Conservation (phyloP, 2,797 vertebrate genomes). For the Pseudochirops corinnae region DNA sequence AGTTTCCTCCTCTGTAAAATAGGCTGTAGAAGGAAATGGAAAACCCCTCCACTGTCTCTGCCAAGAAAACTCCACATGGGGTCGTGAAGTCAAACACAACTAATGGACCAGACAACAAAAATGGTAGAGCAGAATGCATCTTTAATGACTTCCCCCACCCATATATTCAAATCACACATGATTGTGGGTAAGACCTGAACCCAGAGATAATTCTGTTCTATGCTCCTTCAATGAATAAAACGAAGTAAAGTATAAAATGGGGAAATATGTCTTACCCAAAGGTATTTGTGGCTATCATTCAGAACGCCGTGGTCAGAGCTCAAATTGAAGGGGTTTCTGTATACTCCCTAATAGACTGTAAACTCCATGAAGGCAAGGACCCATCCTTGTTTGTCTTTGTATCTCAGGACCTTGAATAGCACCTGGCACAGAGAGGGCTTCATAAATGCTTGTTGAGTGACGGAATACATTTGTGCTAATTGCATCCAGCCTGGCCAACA, state of each 20-base stretch:
- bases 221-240: background rate
- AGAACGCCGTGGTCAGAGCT: background rate
- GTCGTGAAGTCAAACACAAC: background rate
- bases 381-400: background rate
- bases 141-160: background rate
- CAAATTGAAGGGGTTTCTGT: background rate
- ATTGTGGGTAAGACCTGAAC: background rate
- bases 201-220: background rate
- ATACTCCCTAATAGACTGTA: background rate
- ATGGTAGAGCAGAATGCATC: background rate
- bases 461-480: background rate
- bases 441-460: background rate
- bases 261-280: background rate
- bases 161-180: background rate
- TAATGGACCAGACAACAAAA: background rate
- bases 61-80: background rate
- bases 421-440: background rate
- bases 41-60: background rate
- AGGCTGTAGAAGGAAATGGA: background rate
- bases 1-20: background rate
- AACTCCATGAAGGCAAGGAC: background rate
- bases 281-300: background rate
- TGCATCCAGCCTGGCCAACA: background rate
- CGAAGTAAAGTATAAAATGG: background rate
- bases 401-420: background rate